Base-by-base conservation (phyloP, 2,113 vertebrate species). In the Tragelaphus strepsiceros region DNA sequence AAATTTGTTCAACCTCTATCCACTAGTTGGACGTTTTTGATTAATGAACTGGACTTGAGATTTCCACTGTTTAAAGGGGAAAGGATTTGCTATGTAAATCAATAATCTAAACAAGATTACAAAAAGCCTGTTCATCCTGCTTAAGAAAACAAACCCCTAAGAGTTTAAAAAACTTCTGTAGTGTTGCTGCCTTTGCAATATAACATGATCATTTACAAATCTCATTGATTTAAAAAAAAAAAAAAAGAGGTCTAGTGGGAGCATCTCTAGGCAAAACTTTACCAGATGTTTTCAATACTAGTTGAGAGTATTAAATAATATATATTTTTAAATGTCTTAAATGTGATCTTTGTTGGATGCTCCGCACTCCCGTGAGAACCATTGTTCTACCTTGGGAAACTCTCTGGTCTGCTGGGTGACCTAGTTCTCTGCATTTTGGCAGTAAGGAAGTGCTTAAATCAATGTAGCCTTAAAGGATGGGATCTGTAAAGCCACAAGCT, bases 61-160 rank as follows among this genome's bases (percentile, higher is more conserved):
- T 85, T 74, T 59, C 80, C 28, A 28, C 71, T 59, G 1, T 49
- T 89, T 88, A 83, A 53, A 87, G 61, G 49, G 21, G 71, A 92
- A 53, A 87, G 61, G 71, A 92, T 39, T 93, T 94, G 51, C 54
- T 78, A 80, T 91, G 28, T 83, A 90, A 97, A 93, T 53, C 28
- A 92, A 9, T 95, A 8, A 85, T 82, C 49, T 64, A 71, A 89
- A 87, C 26, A 95, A 74, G 87, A 81, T 95, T 94, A 85, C 26
- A 49, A 94, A 77, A 39, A 94, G 51, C 51, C 88, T 21, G 6
- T 39, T 81, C 39, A 35, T 64, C 46, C 88, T 94, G 61, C 93
- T 74, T 67, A 74, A 59, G 43, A 89, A 96, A 96, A 89, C 80
- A 90, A 90, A 80, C 1, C 6, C 26, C 84, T 62, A 26, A 12